Evolutionary conservation across 2,797 vertebrate genomes (phyloP).

Genomic region (Taenioides sp.): DNA sequence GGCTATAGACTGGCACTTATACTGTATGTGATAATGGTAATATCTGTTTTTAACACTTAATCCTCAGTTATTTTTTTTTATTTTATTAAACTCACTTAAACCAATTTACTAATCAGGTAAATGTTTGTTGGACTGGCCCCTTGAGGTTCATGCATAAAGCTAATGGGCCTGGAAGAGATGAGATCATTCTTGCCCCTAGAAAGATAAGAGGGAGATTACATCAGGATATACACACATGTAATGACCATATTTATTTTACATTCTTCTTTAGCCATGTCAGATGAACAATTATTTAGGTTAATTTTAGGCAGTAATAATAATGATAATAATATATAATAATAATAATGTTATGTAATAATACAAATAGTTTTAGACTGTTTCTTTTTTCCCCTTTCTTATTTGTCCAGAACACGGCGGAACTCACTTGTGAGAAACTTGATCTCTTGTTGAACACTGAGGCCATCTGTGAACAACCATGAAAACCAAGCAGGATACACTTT

Average conservation of each 20-base stretch:
- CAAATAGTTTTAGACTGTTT: neutral
- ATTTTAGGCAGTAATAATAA: neutral
- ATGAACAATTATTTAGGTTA: neutral
- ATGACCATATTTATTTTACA: conserved; percentile 46
- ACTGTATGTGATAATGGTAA: neutral
- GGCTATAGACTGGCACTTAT: neutral
- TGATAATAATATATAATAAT: too few relatives aligned
- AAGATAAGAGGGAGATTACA: conserved; percentile 61
- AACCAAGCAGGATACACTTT: conserved; percentile 64
- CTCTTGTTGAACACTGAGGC: conserved; percentile 56
- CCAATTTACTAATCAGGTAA: conserved; percentile 61
- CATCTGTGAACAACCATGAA: conserved; percentile 70
- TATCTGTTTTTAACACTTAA: conserved; percentile 19
- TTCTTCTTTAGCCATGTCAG: conserved; percentile 19
- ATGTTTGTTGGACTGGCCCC: conserved; percentile 68
- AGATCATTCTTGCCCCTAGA: conserved; percentile 68
- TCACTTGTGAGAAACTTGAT: conserved; percentile 64
- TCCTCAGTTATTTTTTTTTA: conserved; percentile 16
- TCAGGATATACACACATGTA: conserved; percentile 32
- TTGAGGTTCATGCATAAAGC: conserved; percentile 60
- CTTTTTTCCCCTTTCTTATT: conserved; percentile 25
- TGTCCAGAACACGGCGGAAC: conserved; percentile 40
- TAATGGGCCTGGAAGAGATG: conserved; percentile 74
- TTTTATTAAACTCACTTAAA: conserved; percentile 54
- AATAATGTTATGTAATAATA: neutral